These are phyloP conservation scores for Hydrotaea diabolus DNA, from an alignment of 2,888 invertebrate genomes.

Conservation along the genomic window DNA sequence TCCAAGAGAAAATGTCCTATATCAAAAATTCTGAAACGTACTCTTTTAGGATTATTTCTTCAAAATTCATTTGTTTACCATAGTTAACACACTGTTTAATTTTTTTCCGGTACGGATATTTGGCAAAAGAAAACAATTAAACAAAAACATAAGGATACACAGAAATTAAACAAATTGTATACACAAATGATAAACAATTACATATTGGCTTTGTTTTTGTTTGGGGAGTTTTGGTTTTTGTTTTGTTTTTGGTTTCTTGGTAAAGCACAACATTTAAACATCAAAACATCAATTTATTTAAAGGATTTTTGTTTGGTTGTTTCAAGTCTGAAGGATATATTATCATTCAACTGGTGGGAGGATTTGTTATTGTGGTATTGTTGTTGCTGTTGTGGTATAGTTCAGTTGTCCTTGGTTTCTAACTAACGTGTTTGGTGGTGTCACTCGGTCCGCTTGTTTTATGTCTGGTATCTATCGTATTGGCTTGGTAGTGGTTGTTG, in stretches of 20 bases:
- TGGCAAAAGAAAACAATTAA: constrained; percentile 8
- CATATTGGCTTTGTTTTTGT: constrained; percentile 12
- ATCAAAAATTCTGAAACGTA: no score
- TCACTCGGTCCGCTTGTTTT: background rate
- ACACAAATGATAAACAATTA: constrained; percentile 43
- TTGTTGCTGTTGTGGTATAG: background rate
- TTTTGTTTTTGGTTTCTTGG: constrained; percentile 22
- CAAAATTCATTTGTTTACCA: no score
- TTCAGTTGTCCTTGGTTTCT: constrained; percentile 41
- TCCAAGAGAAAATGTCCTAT: no score
- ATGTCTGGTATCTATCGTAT: background rate
- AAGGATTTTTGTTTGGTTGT: constrained; percentile 30
- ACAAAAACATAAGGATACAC: constrained; percentile 29
- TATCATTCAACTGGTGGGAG: constrained; percentile 51
- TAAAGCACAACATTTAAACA: constrained; percentile 67
- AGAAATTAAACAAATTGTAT: constrained; percentile 38
- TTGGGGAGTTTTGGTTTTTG: constrained; percentile 12
- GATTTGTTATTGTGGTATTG: constrained; percentile 1
- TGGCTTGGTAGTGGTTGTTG: background rate
- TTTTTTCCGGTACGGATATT: background rate
- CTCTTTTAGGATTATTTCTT: no score
- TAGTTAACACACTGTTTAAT: constrained; percentile 32
- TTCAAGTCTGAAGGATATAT: constrained; percentile 37
- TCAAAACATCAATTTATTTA: constrained; percentile 63
- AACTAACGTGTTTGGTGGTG: background rate